Percentiles rank a stretch among this genome's conserved stretches.
phyloP scores from a whole-genome alignment of 2,113 vertebrate genomes.

The Protobothrops flavoviridis region DNA sequence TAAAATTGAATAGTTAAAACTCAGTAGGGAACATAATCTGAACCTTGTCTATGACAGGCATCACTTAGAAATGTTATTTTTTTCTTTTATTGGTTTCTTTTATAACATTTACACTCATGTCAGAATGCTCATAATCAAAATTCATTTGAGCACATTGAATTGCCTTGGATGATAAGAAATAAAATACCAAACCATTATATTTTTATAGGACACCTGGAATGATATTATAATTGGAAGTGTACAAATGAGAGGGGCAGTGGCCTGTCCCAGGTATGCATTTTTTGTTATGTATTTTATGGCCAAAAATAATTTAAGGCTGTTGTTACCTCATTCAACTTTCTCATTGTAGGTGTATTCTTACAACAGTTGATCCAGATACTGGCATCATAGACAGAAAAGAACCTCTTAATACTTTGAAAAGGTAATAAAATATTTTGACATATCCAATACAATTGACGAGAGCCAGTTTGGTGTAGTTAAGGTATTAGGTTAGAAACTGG shows the following conservation, averaged over 20 bases:
- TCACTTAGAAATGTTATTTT: not conserved
- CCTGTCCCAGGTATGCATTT: conserved; percentile 84
- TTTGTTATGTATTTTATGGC: not conserved
- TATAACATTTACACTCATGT: not conserved
- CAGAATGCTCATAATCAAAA: not conserved
- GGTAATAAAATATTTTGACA: conserved; percentile 67
- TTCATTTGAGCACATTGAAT: not conserved
- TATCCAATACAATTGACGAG: not conserved
- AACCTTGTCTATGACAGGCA: not conserved
- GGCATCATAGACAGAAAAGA: conserved; percentile 86
- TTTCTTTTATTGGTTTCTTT: not conserved
- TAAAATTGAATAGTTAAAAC: not conserved
- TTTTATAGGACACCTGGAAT: conserved; percentile 87
- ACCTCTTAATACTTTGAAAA: conserved; percentile 89
- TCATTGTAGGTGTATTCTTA: conserved; percentile 84
- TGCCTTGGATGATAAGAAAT: not conserved
- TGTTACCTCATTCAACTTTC: not conserved
- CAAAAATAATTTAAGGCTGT: not conserved
- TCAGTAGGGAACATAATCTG: not conserved
- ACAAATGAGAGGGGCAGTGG: conserved; percentile 78
- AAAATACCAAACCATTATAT: not conserved
- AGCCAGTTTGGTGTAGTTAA: not conserved
- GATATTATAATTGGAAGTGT: conserved; percentile 83
- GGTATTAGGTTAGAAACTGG: not conserved
- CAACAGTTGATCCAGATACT: conserved; percentile 90